Evolutionary conservation across 1,140 invertebrate species (phyloP).

Genomic region (Teleopsis dalmanni): DNA sequence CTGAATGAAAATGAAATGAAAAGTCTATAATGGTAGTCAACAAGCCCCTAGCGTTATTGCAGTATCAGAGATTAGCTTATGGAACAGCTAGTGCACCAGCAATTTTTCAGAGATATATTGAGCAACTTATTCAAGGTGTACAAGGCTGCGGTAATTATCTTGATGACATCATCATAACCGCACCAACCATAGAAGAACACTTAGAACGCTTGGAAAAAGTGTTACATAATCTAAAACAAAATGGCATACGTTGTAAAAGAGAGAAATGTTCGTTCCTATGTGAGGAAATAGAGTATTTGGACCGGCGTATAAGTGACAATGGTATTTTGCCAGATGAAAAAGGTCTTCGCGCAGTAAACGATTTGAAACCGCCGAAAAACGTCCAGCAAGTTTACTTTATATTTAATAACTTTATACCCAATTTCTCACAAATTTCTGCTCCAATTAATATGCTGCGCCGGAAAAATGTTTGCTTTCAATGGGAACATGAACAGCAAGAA

Average conservation of each 20-base stretch:
- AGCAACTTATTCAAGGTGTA: neutral
- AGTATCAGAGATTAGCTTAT: conserved; percentile 30
- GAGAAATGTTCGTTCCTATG: neutral
- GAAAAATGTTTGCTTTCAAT: conserved; percentile 15
- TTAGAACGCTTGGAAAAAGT: neutral
- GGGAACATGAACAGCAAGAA: conserved; percentile 15
- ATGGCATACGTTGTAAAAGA: neutral
- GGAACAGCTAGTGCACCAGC: neutral
- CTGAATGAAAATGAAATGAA: no score
- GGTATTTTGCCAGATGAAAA: conserved; percentile 8
- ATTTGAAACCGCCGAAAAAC: neutral
- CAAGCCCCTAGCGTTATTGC: conserved; percentile 33
- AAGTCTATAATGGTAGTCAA: conserved; percentile 22
- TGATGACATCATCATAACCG: conserved; percentile 27
- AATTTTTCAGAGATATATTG: neutral
- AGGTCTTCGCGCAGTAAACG: neutral
- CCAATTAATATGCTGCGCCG: conserved; percentile 15
- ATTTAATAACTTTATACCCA: conserved; percentile 22
- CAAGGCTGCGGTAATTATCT: conserved; percentile 32
- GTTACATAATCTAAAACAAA: neutral
- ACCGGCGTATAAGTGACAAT: neutral
- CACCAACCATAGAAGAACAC: neutral
- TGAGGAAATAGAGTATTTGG: neutral
- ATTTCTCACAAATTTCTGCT: conserved; percentile 17
- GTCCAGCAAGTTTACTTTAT: conserved; percentile 14